Evolutionary conservation across 1,140 invertebrate species (phyloP).

Genomic region (Bombus terrestris): DNA sequence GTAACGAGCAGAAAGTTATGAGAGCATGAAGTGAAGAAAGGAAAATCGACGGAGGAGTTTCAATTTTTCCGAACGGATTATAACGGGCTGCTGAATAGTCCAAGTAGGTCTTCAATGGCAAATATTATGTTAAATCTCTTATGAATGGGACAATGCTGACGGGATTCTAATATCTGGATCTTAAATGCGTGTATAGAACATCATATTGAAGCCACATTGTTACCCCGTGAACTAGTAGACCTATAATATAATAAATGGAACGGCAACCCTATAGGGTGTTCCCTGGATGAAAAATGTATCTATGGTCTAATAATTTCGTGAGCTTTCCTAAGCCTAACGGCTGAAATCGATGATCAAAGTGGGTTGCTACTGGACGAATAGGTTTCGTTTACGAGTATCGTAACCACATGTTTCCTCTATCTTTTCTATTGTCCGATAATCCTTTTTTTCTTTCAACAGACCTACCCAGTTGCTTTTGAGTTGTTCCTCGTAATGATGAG

Average conservation of each 20-base stretch:
- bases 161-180: slow-evolving; percentile 74
- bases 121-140: slow-evolving; percentile 82
- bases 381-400: neutral
- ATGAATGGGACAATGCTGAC: slow-evolving; percentile 78
- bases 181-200: slow-evolving; percentile 76
- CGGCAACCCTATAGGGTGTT: slow-evolving; percentile 62
- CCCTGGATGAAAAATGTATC: slow-evolving; percentile 55
- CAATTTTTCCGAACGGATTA: slow-evolving; percentile 43
- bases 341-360: neutral
- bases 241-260: slow-evolving; percentile 65
- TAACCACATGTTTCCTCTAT: neutral
- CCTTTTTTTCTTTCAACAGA: neutral
- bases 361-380: neutral
- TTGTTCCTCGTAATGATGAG: neutral
- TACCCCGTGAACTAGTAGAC: slow-evolving; percentile 62
- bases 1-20: neutral
- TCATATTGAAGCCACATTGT: slow-evolving; percentile 77
- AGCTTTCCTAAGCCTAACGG: neutral
- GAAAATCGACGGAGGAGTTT: neutral
- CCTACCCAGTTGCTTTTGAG: neutral
- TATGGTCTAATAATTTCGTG: slow-evolving; percentile 23
- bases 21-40: neutral
- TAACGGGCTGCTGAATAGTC: slow-evolving; percentile 54
- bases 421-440: neutral
- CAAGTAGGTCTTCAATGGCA: slow-evolving; percentile 78